Base-by-base conservation (phyloP, 2,113 vertebrate species). In the human region DNA sequence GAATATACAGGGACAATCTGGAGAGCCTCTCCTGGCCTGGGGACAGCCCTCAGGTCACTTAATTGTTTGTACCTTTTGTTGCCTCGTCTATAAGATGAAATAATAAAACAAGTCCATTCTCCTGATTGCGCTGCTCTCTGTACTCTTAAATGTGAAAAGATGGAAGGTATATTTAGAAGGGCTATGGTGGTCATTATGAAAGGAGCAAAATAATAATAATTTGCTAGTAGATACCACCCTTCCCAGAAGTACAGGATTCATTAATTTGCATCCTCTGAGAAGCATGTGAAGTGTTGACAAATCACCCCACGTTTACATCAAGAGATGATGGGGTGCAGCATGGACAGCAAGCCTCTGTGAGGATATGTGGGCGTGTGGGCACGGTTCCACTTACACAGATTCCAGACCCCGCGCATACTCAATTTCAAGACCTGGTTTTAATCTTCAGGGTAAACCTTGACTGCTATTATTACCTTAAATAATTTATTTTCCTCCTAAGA, bases 281-380 rank as follows among this genome's bases (percentile, higher is more conserved):
- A 4, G 43, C 43, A 1, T 2, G 43, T 27, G 40, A 32, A 72
- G 59, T 3, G 25, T 0, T 7, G 30, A 64, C 5, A 2, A 1
- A 25, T 45, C 18, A 32, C 6, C 40, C 76, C 8, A 1, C 1
- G 1, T 55, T 7, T 17, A 0, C 0, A 1, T 3, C 12, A 32
- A 14, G 4, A 20, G 38, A 18, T 5, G 27, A 0, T 20, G 9
- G 80, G n/a, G 61, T 27, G 13, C 0, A 3, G 20, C 1, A 0
- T 2, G 13, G 48, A 30, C 8, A 12, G 10, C 40, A 25, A 6
- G 23, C 25, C n/a, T 76, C 70, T n/a, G 8, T 22, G 35, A 30
- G 0, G 0, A 8, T 5, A 0, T 76, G 59, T 4, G 17, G 6
- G 18, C 11, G 0, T 76, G 59, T 4, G 17, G 6, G 18, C 11